Evolutionary conservation across 2,113 vertebrate genomes (phyloP).

Genomic region (Stomatorhinus ivindoensis): DNA sequence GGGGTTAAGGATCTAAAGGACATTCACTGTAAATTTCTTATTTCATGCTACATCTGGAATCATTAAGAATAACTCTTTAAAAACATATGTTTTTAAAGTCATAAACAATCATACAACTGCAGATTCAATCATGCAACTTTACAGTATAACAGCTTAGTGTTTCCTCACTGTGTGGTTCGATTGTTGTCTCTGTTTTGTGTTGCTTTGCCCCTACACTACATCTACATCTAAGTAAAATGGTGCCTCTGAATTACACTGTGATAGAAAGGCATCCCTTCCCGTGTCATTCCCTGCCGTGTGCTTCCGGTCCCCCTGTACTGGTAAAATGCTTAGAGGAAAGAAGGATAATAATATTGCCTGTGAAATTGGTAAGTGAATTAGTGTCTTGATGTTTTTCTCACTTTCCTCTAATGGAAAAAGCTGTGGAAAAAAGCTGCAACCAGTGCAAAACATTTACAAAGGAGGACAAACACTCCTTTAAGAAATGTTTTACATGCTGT

Average conservation of each 20-base stretch:
- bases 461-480: not conserved
- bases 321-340: not conserved
- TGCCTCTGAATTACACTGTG: not conserved
- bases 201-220: not conserved
- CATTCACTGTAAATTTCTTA: not conserved
- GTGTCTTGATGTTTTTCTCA: not conserved
- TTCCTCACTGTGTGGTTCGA: not conserved
- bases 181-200: not conserved
- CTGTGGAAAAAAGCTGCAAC: not conserved
- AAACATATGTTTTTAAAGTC: not conserved
- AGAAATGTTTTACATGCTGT: not conserved
- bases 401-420: not conserved
- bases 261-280: not conserved
- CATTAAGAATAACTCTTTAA: not conserved
- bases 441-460: not conserved
- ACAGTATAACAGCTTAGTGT: not conserved
- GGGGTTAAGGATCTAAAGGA: not conserved
- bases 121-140: not conserved
- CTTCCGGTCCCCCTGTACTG: not conserved
- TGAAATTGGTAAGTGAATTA: not conserved
- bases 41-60: not conserved
- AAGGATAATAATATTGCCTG: not conserved
- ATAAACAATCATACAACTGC: not conserved
- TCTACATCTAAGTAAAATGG: not conserved
- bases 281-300: not conserved